These are phyloP conservation scores for Anthopleura xanthogrammica DNA, from an alignment of 92 coral and sea anemone species.

Conservation along the genomic window DNA sequence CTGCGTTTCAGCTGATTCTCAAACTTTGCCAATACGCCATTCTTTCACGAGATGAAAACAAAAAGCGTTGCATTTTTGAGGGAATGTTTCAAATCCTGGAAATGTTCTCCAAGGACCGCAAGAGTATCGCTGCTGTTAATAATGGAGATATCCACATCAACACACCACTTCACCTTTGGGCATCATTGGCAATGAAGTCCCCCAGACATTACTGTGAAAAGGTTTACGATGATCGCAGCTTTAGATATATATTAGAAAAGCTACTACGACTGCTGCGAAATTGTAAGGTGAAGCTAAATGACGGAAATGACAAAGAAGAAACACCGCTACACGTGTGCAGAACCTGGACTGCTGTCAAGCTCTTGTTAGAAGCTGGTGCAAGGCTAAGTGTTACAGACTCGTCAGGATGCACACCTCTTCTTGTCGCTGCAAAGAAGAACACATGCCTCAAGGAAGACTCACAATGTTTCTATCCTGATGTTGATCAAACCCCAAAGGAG, in stretches of 20 bases:
- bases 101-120: not conserved
- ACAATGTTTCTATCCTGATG: slow-evolving; percentile 1
- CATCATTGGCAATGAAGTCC: not conserved
- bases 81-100: not conserved
- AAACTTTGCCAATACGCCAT: not conserved
- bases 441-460: not conserved
- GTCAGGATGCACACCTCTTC: slow-evolving; percentile 3
- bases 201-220: not conserved
- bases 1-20: not conserved
- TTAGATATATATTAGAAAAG: not conserved
- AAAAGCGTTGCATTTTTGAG: not conserved
- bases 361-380: slow-evolving; percentile 21
- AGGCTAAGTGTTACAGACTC: not conserved
- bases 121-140: not conserved
- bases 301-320: not conserved
- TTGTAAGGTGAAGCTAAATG: not conserved
- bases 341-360: slow-evolving; percentile 28
- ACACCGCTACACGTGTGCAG: slow-evolving; percentile 17
- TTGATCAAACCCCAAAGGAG: slow-evolving; percentile 2
- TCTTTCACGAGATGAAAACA: not conserved
- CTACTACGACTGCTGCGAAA: not conserved
- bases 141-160: not conserved
- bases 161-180: slow-evolving; percentile 12
- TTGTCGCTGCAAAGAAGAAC: not conserved
- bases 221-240: not conserved